These are phyloP conservation scores for Ichneumon xanthorius DNA, from an alignment of 2,888 invertebrate species.

Conservation along the genomic window DNA sequence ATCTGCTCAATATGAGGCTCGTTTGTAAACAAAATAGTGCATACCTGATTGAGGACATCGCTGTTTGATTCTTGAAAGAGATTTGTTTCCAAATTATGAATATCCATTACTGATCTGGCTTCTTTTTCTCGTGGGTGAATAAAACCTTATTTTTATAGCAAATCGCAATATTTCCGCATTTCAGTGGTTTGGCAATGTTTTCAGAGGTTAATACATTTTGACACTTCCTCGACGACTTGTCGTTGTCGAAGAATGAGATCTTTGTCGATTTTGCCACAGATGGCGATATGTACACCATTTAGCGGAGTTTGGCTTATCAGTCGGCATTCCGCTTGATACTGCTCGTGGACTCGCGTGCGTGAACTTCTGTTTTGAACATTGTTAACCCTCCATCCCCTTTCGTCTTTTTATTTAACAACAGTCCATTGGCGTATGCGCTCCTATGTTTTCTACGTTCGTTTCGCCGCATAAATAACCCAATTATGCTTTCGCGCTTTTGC, in stretches of 20 bases:
- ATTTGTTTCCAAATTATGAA: slow-evolving; percentile 44
- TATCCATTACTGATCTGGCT: slow-evolving; percentile 31
- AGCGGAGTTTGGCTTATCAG: neutral
- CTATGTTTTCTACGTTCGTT: neutral
- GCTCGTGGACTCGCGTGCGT: slow-evolving; percentile 7
- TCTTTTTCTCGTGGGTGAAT: neutral
- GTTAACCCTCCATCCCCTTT: neutral
- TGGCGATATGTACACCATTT: slow-evolving; percentile 9
- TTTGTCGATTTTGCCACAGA: neutral
- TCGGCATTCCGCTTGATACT: neutral
- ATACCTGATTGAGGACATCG: slow-evolving; percentile 57
- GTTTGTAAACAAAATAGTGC: neutral
- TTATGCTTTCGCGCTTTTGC: slow-evolving; percentile 76
- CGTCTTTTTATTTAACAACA: neutral
- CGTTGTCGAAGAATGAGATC: neutral
- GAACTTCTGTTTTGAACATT: neutral
- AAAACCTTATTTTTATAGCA: slow-evolving; percentile 2
- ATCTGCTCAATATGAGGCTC: neutral
- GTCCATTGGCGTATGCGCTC: neutral
- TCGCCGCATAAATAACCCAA: slow-evolving; percentile 11
- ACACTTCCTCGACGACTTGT: slow-evolving; percentile 11
- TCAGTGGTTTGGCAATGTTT: neutral
- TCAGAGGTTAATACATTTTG: slow-evolving; percentile 36
- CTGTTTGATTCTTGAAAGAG: slow-evolving; percentile 56
- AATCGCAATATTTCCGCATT: neutral